Base-by-base conservation (phyloP, 2,113 vertebrate genomes). In the Alosa alosa region DNA sequence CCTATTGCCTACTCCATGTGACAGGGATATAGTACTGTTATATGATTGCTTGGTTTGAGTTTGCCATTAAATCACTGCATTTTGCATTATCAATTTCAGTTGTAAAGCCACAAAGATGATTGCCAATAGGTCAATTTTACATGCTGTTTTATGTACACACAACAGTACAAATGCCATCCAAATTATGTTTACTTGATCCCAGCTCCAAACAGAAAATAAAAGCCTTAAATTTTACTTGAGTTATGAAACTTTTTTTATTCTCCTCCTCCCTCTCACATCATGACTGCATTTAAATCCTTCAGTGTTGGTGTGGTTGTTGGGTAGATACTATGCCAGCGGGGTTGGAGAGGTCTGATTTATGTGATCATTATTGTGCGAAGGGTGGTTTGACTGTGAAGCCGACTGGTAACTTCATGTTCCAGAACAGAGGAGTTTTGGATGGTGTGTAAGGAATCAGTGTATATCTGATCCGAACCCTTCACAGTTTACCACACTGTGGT, bases 121-220 rank as follows among this genome's bases (percentile, higher is more conserved):
- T 78, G 83, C 47, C 86, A 57, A 90, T 81, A 78, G 13, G 11
- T 50, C 11, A 22, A 3, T 82, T 75, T 85, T 15, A 83, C 15
- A 20, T 47, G 60, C 36, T 84, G 46, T 84, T 83, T 83, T 84
- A 31, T 68, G 50, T 89, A 25, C 85, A 90, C 84, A 83, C 83
- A 85, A 81, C 86, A 64, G 85, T 31, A 85, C 22, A 89, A 90
- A 90, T 83, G 11, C 52, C 82, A 90, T 93, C 92, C 91, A 64
- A 92, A 90, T 83, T 86, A 91, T 45, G 84, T 86, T 82, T 81
- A 31, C 72, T 78, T 78, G 25, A 41, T 78, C 36, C 72, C 72
- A 39, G 22, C 13, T 78, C 60, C 78, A 82, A 85, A 86, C 88
- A 86, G 81, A 91, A 90, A 94, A 94, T 94, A 93, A 95, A 93